These are phyloP conservation scores for Oryzias celebensis DNA, from an alignment of 2,113 vertebrate species.

Conservation along the genomic window DNA sequence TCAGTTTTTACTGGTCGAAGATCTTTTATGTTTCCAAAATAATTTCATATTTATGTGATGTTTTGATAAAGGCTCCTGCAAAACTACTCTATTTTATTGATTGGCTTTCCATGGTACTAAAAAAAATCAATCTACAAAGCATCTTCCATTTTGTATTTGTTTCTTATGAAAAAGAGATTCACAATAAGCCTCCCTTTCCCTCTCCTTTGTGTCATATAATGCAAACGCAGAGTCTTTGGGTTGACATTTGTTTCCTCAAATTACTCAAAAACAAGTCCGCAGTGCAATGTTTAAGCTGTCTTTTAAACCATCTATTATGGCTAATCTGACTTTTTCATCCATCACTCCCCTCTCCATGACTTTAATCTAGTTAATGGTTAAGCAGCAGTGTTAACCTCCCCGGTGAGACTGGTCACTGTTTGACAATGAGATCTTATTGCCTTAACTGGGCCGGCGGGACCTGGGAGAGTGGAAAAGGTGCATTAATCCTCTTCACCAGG, in stretches of 20 bases:
- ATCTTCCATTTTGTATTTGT: constrained; percentile 9
- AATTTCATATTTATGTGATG: not conserved
- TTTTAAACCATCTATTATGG: constrained; percentile 18
- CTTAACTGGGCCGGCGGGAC: constrained; percentile 59
- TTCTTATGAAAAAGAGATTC: constrained; percentile 4
- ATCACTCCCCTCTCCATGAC: constrained; percentile 24
- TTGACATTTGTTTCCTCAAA: constrained; percentile 16
- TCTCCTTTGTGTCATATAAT: constrained; percentile 38
- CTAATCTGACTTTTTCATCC: constrained; percentile 32
- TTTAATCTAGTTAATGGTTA: constrained; percentile 79
- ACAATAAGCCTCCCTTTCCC: constrained; percentile 3
- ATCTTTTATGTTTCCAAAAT: not conserved
- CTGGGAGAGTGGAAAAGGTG: constrained; percentile 40
- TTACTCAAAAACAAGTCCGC: constrained; percentile 5
- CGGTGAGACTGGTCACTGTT: constrained; percentile 64
- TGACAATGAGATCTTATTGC: constrained; percentile 69
- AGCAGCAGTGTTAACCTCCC: constrained; percentile 67
- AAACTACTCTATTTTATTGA: not conserved
- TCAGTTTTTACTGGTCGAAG: not conserved
- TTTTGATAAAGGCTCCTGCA: constrained; percentile 6
- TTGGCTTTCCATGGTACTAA: not conserved
- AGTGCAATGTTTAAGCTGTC: constrained; percentile 20
- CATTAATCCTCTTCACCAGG: constrained; percentile 53
- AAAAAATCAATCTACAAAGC: constrained; percentile 1
- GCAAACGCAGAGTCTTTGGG: constrained; percentile 28